Evolutionary conservation across 2,797 vertebrate genomes (phyloP).

Genomic region (Hoplostethus mediterraneus): DNA sequence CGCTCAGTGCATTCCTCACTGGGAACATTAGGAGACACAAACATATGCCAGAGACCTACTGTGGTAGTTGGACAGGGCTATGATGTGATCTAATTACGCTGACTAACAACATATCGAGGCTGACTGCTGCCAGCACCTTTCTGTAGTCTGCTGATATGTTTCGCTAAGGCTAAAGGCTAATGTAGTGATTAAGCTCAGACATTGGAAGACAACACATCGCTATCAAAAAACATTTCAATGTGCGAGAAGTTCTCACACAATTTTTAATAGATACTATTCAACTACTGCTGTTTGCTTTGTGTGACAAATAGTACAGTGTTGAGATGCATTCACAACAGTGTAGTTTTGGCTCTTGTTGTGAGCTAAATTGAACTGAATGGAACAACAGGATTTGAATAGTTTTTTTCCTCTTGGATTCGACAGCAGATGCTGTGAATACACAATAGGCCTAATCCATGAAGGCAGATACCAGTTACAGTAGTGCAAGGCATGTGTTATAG

Average conservation of each 20-base stretch:
- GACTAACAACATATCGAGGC: slow-evolving; percentile 40
- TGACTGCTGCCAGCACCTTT: slow-evolving; percentile 24
- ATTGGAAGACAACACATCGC: slow-evolving; percentile 18
- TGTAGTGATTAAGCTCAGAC: slow-evolving; percentile 46
- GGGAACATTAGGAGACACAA: slow-evolving; percentile 31
- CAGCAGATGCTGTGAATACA: slow-evolving; percentile 21
- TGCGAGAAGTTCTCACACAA: slow-evolving; percentile 1
- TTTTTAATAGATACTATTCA: background rate
- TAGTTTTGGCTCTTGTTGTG: background rate
- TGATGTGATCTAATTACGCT: slow-evolving; percentile 49
- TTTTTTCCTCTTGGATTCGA: slow-evolving; percentile 28
- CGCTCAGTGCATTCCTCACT: slow-evolving; percentile 22
- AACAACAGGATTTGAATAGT: slow-evolving; percentile 6
- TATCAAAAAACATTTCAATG: slow-evolving; percentile 18
- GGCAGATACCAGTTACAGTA: slow-evolving; percentile 33
- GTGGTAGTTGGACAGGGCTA: slow-evolving; percentile 15
- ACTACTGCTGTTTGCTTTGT: background rate
- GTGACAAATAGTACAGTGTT: background rate
- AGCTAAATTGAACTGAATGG: slow-evolving; percentile 2
- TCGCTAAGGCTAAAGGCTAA: slow-evolving; percentile 39
- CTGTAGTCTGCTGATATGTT: slow-evolving; percentile 8
- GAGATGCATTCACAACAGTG: background rate
- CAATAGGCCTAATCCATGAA: slow-evolving; percentile 36
- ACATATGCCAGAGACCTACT: slow-evolving; percentile 15
- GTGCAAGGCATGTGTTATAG: slow-evolving; percentile 19